Evolutionary conservation across 2,888 invertebrate genomes (phyloP).

Genomic region (Linnaemya tessellans): DNA sequence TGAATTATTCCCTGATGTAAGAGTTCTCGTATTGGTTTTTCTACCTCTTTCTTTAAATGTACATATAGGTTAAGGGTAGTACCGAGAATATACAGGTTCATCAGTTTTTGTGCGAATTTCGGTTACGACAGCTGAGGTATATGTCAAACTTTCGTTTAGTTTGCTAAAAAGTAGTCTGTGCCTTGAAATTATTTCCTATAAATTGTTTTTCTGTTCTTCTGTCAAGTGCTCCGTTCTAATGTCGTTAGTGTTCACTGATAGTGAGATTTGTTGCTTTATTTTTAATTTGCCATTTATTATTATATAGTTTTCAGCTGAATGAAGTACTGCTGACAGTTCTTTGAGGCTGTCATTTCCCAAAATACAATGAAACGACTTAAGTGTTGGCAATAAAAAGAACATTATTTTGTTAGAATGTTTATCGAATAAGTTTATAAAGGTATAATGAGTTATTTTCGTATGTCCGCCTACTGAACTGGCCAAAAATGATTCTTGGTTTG

Average conservation of each 20-base stretch:
- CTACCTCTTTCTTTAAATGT: slow-evolving; percentile 30
- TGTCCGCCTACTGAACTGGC: slow-evolving; percentile 27
- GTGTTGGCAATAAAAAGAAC: no score
- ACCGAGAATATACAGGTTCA: slow-evolving; percentile 11
- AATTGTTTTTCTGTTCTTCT: not conserved
- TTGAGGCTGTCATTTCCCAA: no score
- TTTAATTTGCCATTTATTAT: no score
- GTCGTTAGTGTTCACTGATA: not conserved
- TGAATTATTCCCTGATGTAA: no score
- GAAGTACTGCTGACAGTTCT: no score
- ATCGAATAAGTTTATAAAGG: slow-evolving; percentile 35
- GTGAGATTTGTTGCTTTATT: not conserved
- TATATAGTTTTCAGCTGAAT: no score
- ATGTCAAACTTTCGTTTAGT: slow-evolving; percentile 31
- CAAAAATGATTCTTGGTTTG: slow-evolving; percentile 19
- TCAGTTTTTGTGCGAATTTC: no score
- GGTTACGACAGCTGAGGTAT: slow-evolving; percentile 23
- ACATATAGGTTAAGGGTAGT: slow-evolving; percentile 35
- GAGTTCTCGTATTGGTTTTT: no score
- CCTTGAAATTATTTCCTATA: slow-evolving; percentile 16
- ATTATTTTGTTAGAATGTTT: not conserved
- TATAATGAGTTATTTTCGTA: slow-evolving; percentile 38
- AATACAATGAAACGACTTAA: no score
- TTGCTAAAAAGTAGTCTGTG: not conserved
- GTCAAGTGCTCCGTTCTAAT: slow-evolving; percentile 24